A percentile compares a stretch with the other conserved stretches of the same genome.
These are phyloP conservation scores for Nixonia krombeini DNA, from an alignment of 1,140 invertebrate species.

Conservation along the genomic window DNA sequence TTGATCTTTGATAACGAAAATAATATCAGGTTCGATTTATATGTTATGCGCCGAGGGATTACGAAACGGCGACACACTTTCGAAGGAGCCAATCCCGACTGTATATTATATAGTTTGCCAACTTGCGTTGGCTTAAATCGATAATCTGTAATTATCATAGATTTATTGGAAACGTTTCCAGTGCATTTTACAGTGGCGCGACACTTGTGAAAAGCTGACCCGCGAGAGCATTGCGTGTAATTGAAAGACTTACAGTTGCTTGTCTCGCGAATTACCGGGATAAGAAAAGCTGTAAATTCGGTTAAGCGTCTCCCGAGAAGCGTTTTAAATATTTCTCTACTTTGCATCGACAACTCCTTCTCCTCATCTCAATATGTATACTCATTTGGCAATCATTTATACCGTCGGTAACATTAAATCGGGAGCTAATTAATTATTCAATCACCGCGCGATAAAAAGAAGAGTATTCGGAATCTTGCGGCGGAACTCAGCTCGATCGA, in stretches of 20 bases:
- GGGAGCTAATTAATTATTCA: conserved; percentile 15
- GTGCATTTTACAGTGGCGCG: no score
- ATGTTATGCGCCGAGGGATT: conserved; percentile 44
- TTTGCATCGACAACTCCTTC: not conserved
- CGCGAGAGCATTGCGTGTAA: no score
- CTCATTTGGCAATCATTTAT: not conserved
- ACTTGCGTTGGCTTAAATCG: no score
- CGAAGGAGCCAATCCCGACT: conserved; percentile 41
- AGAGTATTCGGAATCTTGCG: conserved; percentile 4
- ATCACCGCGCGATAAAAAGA: not conserved
- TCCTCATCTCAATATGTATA: not conserved
- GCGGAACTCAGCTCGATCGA: not conserved
- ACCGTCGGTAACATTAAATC: conserved; percentile 3
- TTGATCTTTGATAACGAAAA: no score
- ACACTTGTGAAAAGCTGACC: no score
- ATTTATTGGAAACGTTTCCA: conserved; percentile 18
- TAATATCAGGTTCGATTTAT: conserved; percentile 35
- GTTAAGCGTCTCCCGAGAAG: no score
- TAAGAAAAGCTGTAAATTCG: no score
- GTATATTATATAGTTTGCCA: conserved; percentile 25
- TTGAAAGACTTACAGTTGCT: no score
- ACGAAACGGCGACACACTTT: conserved; percentile 43
- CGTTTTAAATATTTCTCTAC: not conserved
- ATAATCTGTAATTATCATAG: conserved; percentile 16
- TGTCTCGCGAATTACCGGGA: no score